These are phyloP conservation scores for Masnerella sp. DNA, from an alignment of 2,888 invertebrate species.

Conservation along the genomic window DNA sequence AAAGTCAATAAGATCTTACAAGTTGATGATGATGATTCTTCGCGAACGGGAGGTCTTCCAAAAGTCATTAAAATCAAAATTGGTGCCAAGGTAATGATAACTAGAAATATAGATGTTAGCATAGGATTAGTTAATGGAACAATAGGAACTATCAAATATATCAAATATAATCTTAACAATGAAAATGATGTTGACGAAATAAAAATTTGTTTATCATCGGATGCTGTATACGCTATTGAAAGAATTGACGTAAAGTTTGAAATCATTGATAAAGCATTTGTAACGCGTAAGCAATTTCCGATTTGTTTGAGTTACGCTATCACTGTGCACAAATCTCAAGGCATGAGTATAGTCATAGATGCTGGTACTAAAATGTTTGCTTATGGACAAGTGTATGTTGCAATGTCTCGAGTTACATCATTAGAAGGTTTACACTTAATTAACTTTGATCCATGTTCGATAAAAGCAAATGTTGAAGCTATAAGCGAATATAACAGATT, in stretches of 20 bases:
- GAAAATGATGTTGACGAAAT: background rate
- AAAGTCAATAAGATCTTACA: constrained; percentile 1
- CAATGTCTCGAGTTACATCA: constrained; percentile 44
- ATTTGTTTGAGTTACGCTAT: constrained; percentile 38
- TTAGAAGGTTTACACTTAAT: constrained; percentile 18
- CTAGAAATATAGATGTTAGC: constrained; percentile 44
- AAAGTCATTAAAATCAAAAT: constrained; percentile 12
- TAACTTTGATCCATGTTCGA: constrained; percentile 23
- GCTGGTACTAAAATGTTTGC: constrained; percentile 54
- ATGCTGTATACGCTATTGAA: constrained; percentile 47
- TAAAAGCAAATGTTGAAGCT: constrained; percentile 56
- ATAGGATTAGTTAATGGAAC: constrained; percentile 65
- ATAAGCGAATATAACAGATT: constrained; percentile 61
- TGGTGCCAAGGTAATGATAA: constrained; percentile 26
- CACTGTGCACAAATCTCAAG: constrained; percentile 57
- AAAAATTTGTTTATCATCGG: constrained; percentile 2
- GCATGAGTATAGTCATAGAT: constrained; percentile 58
- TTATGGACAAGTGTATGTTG: constrained; percentile 61
- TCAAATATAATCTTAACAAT: background rate
- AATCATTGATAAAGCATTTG: constrained; percentile 26
- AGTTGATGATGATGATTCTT: constrained; percentile 10
- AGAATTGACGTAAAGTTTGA: constrained; percentile 61
- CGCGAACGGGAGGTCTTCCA: constrained; percentile 6
- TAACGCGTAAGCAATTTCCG: constrained; percentile 17
- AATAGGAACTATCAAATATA: constrained; percentile 50